Evolutionary conservation across 2,113 vertebrate species (phyloP).

Genomic region (Hyla sarda): DNA sequence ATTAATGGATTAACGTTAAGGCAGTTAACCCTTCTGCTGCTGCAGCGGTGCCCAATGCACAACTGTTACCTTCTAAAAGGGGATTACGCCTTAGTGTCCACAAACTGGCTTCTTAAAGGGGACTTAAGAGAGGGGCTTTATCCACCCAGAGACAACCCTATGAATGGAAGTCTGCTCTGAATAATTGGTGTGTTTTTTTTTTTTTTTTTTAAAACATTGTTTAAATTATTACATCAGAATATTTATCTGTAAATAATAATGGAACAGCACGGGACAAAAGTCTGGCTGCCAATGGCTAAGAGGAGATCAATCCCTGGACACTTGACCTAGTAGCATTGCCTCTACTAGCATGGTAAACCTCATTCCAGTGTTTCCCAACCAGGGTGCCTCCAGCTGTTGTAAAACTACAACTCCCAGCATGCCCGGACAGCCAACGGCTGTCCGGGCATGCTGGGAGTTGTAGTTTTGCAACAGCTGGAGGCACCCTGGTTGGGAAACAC

Average conservation of each 20-base stretch:
- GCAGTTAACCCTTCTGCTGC: conserved; percentile 40
- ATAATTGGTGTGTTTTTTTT: background rate
- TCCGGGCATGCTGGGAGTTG: too few species aligned
- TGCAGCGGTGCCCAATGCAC: background rate
- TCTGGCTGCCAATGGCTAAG: too few species aligned
- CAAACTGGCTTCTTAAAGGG: background rate
- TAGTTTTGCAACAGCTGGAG: too few species aligned
- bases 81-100: background rate
- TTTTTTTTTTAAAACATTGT: too few species aligned
- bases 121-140: background rate
- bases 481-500: too few species aligned
- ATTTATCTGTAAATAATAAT: background rate
- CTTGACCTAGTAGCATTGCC: too few species aligned
- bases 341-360: too few species aligned
- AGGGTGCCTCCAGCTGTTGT: too few species aligned
- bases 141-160: background rate
- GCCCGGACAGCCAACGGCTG: too few species aligned
- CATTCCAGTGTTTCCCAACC: too few species aligned
- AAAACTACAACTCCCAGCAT: too few species aligned
- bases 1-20: conserved; percentile 58
- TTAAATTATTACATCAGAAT: background rate
- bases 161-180: background rate
- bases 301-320: too few species aligned
- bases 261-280: background rate
- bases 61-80: conserved; percentile 24